Conservation (phyloP, 2,888 invertebrate genomes). For the Petrolisthes cinctipes region DNA sequence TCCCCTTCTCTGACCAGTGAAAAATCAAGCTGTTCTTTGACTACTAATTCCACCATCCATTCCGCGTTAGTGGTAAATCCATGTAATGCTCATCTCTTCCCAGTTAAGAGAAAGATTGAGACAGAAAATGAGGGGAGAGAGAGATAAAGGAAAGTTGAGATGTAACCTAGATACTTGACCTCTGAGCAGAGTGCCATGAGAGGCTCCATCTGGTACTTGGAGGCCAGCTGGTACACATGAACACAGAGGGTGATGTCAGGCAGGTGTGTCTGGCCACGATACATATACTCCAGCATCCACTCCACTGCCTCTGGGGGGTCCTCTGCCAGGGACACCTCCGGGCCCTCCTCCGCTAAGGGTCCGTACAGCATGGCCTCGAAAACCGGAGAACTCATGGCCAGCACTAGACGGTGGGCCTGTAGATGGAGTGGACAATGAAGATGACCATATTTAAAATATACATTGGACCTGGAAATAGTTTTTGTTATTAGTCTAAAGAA, state of each 20-base stretch:
- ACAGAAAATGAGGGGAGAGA: neutral
- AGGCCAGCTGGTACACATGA: conserved; percentile 77
- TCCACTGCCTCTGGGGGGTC: conserved; percentile 76
- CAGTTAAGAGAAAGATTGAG: neutral
- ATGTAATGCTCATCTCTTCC: neutral
- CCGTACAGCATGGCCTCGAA: conserved; percentile 80
- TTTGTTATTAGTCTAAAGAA: too few relatives aligned
- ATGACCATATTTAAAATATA: neutral
- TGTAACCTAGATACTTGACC: conserved; percentile 12
- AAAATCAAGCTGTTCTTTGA: too few relatives aligned
- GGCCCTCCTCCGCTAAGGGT: conserved; percentile 73
- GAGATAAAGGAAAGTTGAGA: neutral
- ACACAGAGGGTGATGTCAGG: conserved; percentile 75
- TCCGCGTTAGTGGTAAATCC: too few relatives aligned
- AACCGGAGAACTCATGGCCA: conserved; percentile 78
- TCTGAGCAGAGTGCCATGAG: conserved; percentile 39
- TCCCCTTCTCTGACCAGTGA: neutral
- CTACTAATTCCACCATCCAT: too few relatives aligned
- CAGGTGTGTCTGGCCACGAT: conserved; percentile 75
- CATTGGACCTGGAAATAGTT: too few relatives aligned
- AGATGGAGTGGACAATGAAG: neutral
- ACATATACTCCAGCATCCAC: conserved; percentile 75
- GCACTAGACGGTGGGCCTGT: conserved; percentile 75
- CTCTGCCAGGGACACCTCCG: conserved; percentile 73
- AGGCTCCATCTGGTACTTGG: conserved; percentile 75